Base-by-base conservation (phyloP, 2,797 vertebrate genomes). In the Emys orbicularis region DNA sequence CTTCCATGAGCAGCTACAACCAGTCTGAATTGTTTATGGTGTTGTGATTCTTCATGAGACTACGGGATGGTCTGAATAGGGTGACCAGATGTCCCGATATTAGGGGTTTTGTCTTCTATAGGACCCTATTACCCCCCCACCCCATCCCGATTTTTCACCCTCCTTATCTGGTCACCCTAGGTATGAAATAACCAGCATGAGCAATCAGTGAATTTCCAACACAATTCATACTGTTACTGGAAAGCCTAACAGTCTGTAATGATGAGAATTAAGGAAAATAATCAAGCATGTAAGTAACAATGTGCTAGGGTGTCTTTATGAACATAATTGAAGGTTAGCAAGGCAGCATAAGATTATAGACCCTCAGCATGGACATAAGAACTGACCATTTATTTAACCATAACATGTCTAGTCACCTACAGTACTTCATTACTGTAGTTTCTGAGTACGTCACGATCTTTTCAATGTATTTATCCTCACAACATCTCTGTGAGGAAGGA, bases 401-500 rank as follows among this genome's bases (percentile, higher is more conserved):
- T 37, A 87, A 83, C 3, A 53, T 80, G 44, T 4, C 54, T 16
- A 77, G 83, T 37, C 72, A 6, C 27, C 18, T 84, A 57, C 0
- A 0, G 10, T 87, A 53, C 13, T 77, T 0, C 41, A 13, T 47
- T 76, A 19, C 34, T 87, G 52, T 83, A 21, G 5, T 34, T 53
- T 79, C 87, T 1, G 0, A 87, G 37, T 15, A 29, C 49, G 57
- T 29, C 49, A 54, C 3, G 54, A 49, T 18, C 57, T 61, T 2
- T 59, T 0, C n/a, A 91, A 84, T 79, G 77, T 25, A 52, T 1
- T 1, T 0, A 83, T 61, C 21, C 56, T 72, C 52, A 72, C 21
- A 79, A 59, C 50, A 81, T 18, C 2, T 5, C 47, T 54, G 23
- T 0, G 0, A 57, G 12, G 31, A 59, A 3, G 29, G 8, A 25